Evolutionary conservation across 2,888 invertebrate species (phyloP), one percentile per base, ranked within the genome.

Genomic region (Acleris literana): DNA sequence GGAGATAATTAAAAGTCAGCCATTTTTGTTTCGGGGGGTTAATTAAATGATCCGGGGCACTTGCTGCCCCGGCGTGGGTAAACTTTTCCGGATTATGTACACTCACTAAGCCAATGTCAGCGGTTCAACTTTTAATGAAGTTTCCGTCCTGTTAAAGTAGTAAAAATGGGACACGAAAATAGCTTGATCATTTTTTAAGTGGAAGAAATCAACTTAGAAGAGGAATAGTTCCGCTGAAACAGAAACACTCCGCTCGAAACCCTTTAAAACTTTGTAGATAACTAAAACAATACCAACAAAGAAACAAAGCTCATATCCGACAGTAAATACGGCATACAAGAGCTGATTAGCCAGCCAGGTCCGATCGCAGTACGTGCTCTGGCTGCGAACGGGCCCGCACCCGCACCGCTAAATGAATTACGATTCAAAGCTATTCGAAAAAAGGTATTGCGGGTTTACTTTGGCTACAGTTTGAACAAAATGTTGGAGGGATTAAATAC

Each of bases 1-100:
- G 75, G 76, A 78, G 74, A 71, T 80, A 82, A 85, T 85, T 83
- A 83, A 82, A 81, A 78, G 73, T 70, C 75, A 75, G 71, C 79
- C 74, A 74, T 78, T 84, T 84, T 84, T 80, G 74, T 80, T 78
- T 75, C 72, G 70, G 74, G 72, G 73, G 60, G 60, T 78, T 85
- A 83, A 86, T 86, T 83, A 83, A 80, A 76, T 71, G 74, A 76
- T 75, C 70, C 68, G 74, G 74, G 69, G 69, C 56, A 72, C 68
- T 61, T 58, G 62, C 63, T 63, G 58, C 49, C 61, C 48, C 52
- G 52, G 57, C 54, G 62, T 48, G 66, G 62, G 66, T 53, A 66
- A 66, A 66, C 66, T 66, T 66, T 66, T 62, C 52, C 62, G 62
- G 53, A 66, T 66, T 66, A 66, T 66, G 57, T 62, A 66, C 66